phyloP scores from a whole-genome alignment of 2,797 vertebrate species.

The Ctenopoma multispine region DNA sequence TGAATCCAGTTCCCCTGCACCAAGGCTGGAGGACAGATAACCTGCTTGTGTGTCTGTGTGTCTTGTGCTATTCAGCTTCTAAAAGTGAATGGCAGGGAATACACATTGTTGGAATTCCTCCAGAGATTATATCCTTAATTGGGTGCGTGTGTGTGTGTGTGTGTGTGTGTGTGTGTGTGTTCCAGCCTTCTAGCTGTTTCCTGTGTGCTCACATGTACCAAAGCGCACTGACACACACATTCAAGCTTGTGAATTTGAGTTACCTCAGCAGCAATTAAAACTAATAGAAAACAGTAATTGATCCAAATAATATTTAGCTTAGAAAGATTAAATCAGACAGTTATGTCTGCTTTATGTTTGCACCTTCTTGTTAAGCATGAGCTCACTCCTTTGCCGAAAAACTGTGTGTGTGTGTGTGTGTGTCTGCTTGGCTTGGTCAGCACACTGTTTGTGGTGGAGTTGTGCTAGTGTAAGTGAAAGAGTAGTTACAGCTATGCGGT shows the following conservation, averaged over 20 bases:
- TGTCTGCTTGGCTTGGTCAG: constrained; percentile 53
- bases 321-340: too few species aligned
- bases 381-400: neutral
- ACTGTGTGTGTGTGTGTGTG: constrained; percentile 24
- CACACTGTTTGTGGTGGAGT: constrained; percentile 45
- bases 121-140: constrained; percentile 76
- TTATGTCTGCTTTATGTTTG: neutral
- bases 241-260: neutral
- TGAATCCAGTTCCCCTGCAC: constrained; percentile 46
- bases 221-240: constrained; percentile 3
- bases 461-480: constrained; percentile 73
- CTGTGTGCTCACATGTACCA: constrained; percentile 30
- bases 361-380: neutral
- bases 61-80: constrained; percentile 49
- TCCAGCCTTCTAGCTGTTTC: constrained; percentile 32
- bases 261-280: constrained; percentile 3
- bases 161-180: constrained; percentile 18
- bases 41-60: constrained; percentile 28
- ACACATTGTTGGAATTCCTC: constrained; percentile 77
- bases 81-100: constrained; percentile 70
- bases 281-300: neutral
- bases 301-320: too few species aligned
- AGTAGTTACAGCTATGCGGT: constrained; percentile 70
- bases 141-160: constrained; percentile 51
- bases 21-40: constrained; percentile 27